Conservation (phyloP, 1,140 invertebrate genomes). For the Coenobita brevimanus region DNA sequence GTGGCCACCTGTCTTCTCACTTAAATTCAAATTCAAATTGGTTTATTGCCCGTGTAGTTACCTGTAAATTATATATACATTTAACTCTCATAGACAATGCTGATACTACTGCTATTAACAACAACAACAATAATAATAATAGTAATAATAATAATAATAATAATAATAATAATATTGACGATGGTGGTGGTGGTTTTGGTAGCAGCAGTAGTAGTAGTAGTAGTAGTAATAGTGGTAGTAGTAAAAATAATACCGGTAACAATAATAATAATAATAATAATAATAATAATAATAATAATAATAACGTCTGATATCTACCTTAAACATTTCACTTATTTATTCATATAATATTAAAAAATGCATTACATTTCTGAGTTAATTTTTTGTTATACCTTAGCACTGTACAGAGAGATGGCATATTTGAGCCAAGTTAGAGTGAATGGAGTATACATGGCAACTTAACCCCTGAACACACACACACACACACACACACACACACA, state of each 20-base stretch:
- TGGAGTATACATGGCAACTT: not conserved
- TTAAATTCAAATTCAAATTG: too few relatives aligned
- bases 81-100: not conserved
- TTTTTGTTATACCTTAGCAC: not conserved
- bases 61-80: not conserved
- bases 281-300: constrained; percentile 5
- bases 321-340: not conserved
- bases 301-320: not conserved
- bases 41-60: too few relatives aligned
- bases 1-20: too few relatives aligned
- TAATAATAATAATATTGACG: not conserved
- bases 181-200: not conserved
- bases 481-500: not conserved
- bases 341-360: not conserved
- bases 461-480: not conserved
- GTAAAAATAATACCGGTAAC: constrained; percentile 12
- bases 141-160: not conserved
- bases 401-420: not conserved
- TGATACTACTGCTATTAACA: not conserved
- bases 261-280: constrained; percentile 21
- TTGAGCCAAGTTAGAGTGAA: too few relatives aligned
- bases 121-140: not conserved
- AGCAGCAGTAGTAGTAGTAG: not conserved
- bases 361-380: not conserved
- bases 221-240: not conserved